Percentiles rank a stretch among this genome's conserved stretches.
Conservation (phyloP, 2,113 vertebrate species). For the Phalacrocorax aristotelis region DNA sequence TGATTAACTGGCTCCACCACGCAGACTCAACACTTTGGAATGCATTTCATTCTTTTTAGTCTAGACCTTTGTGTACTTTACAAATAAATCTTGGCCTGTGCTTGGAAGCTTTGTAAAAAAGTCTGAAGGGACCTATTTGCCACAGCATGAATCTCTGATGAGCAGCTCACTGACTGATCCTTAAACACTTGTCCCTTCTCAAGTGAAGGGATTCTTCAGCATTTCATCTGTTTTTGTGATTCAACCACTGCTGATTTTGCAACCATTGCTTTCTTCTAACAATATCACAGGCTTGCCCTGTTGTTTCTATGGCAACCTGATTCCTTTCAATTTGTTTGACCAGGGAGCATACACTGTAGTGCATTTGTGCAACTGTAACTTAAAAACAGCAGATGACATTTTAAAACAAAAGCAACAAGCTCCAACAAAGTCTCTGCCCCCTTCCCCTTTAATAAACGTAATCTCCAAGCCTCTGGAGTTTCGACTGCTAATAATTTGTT, state of each 20-base stretch:
- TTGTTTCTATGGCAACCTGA: constrained; percentile 40
- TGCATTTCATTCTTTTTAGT: neutral
- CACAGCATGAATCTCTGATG: neutral
- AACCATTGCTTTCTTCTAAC: neutral
- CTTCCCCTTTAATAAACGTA: neutral
- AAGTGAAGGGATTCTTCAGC: neutral
- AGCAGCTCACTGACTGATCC: neutral
- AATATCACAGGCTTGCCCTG: neutral
- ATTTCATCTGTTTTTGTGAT: neutral
- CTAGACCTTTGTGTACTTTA: neutral
- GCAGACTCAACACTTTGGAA: neutral
- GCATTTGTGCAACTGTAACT: neutral
- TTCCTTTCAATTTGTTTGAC: constrained; percentile 10
- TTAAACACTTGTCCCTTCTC: neutral
- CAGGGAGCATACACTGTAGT: neutral
- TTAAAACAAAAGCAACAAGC: neutral
- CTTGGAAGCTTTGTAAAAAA: neutral
- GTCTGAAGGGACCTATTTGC: neutral
- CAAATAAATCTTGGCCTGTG: neutral
- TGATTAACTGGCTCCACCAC: neutral
- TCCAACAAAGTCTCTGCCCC: neutral
- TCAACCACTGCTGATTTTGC: constrained; percentile 7
- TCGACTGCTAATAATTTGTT: neutral
- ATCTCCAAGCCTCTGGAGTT: neutral
- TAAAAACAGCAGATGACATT: neutral